Base-by-base conservation (phyloP, 2,797 vertebrate genomes). In the Dicrostonyx torquatus region DNA sequence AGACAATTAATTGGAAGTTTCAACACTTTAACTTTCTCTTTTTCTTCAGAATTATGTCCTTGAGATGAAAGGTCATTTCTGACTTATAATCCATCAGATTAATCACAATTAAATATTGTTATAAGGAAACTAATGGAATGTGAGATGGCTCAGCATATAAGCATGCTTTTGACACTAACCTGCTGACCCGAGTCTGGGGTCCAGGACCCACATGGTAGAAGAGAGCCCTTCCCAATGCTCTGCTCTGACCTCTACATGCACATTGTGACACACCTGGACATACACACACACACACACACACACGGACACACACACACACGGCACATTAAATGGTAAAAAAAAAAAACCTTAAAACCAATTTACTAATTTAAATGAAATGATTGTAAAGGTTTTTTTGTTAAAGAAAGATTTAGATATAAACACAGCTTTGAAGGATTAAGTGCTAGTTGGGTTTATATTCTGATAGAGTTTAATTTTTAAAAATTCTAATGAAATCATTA, bases 11-110 rank as follows among this genome's bases (percentile, higher is more conserved):
- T 91, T 91, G 64, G 43, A 89, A 75, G 26, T 73, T 95, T 93
- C 12, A 88, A 90, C 58, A 96, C 80, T 66, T 79, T 89, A 89
- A 78, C n/a, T 93, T 94, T 93, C 78, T 43, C 77, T 86, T 86
- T 95, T 80, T 7, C 43, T 70, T 93, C 45, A 78, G 60, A 90
- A 48, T 92, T 66, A 48, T 88, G 53, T 92, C 68, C 90, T 50
- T 94, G n/a, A 82, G 62, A 83, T 24, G 70, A 24, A 88, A 70
- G 64, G 8, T 64, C 18, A 58, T 94, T 90, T 92, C 45, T 91
- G 83, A 64, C 11, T 86, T 77, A 83, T 85, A 85, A 85, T 76
- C n/a, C 26, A 64, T 29, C 53, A 11, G 72, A 87, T 55, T 40
- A 58, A 79, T 83, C 17, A 20, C 1, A 43, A 3, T 73, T 31